Conservation (phyloP, 2,888 invertebrate species). For the Aporophyla lueneburgensis region DNA sequence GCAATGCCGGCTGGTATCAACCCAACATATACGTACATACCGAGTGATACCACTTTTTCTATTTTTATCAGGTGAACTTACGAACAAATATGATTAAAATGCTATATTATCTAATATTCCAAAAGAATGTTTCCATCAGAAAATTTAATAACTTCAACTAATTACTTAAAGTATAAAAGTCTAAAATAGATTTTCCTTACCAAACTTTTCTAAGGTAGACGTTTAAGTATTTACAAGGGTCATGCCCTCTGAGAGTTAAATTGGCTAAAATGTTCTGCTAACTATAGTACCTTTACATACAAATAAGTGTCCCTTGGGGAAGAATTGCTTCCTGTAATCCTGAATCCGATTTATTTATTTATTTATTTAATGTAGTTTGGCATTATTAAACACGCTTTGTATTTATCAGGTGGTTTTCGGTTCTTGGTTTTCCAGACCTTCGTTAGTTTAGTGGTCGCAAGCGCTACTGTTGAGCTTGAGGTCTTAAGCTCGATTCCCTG, state of each 20-base stretch:
- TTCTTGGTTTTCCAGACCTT: too few relatives aligned
- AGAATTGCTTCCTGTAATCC: conserved; percentile 14
- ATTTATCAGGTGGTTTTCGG: neutral
- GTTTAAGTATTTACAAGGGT: conserved; percentile 14
- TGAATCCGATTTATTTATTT: neutral
- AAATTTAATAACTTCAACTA: neutral
- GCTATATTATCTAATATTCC: neutral
- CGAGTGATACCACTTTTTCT: neutral
- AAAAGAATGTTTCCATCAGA: neutral
- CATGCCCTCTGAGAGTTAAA: conserved; percentile 14
- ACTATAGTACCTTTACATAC: conserved; percentile 6
- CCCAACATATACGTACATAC: too few relatives aligned
- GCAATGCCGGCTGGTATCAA: too few relatives aligned
- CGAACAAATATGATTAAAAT: neutral
- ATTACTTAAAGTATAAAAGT: neutral
- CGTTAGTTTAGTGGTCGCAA: too few relatives aligned
- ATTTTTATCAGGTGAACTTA: neutral
- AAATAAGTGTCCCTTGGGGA: conserved; percentile 13
- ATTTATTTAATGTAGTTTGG: conserved; percentile 19
- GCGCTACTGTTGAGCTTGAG: too few relatives aligned
- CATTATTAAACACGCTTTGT: conserved; percentile 30
- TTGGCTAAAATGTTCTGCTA: conserved; percentile 17
- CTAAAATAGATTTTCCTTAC: neutral
- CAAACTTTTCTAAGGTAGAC: neutral
- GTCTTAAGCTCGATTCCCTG: too few relatives aligned